Percentiles rank a stretch among this genome's conserved stretches.
These are phyloP conservation scores for Gadus macrocephalus DNA, from an alignment of 2,113 vertebrate species.

Conservation along the genomic window DNA sequence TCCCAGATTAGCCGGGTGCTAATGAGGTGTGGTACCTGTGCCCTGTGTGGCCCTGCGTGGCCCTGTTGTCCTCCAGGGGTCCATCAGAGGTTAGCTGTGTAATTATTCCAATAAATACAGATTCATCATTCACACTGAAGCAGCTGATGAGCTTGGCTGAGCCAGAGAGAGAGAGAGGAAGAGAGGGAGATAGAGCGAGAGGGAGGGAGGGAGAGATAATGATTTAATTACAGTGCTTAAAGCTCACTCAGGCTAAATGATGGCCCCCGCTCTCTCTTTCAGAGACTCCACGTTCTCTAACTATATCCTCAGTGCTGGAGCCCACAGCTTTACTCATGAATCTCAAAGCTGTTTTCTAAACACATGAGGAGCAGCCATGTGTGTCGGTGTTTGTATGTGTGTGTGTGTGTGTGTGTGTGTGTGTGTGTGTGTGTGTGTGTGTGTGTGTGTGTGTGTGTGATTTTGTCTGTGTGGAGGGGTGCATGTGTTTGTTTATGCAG, in stretches of 20 bases:
- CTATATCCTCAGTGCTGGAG: slow-evolving; percentile 76
- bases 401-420: no score
- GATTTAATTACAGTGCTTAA: slow-evolving; percentile 99
- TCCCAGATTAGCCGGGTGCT: slow-evolving; percentile 74
- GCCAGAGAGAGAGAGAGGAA: slow-evolving; percentile 30
- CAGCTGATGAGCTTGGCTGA: slow-evolving; percentile 87
- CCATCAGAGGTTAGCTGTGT: slow-evolving; percentile 99
- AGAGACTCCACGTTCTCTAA: slow-evolving; percentile 89
- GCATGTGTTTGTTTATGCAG: background rate
- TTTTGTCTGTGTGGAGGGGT: slow-evolving; percentile 5
- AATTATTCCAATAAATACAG: slow-evolving; percentile 97
- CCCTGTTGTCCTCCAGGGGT: slow-evolving; percentile 90
- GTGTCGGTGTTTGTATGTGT: background rate
- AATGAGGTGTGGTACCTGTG: slow-evolving; percentile 98
- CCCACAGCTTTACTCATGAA: slow-evolving; percentile 83
- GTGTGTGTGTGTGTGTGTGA: background rate
- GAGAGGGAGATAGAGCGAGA: slow-evolving; percentile 3
- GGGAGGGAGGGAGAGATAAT: slow-evolving; percentile 73
- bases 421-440: no score
- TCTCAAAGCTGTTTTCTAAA: slow-evolving; percentile 73
- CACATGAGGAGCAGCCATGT: slow-evolving; percentile 52
- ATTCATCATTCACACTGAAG: slow-evolving; percentile 99
- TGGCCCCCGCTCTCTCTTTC: slow-evolving; percentile 71
- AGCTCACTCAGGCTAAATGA: slow-evolving; percentile 68
- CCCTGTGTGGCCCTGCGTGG: slow-evolving; percentile 81